Conservation (phyloP, 2,113 vertebrate species). For the Hylia prasina region DNA sequence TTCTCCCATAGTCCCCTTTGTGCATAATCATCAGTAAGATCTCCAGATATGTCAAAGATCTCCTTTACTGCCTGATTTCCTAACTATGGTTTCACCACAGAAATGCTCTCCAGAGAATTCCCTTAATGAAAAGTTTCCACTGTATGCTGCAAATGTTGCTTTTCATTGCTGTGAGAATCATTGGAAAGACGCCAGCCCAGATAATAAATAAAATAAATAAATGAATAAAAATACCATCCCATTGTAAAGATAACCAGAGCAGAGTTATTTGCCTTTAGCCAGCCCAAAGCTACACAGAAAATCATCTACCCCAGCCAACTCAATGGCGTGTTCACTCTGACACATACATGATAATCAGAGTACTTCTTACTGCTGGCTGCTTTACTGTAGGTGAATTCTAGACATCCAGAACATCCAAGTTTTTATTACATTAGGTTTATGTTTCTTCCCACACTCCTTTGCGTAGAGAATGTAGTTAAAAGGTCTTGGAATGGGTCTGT, state of each 20-base stretch:
- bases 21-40: neutral
- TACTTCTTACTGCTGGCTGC: neutral
- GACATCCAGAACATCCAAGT: neutral
- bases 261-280: neutral
- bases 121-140: neutral
- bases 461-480: neutral
- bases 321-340: rapidly evolving
- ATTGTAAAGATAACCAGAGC: neutral
- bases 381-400: neutral
- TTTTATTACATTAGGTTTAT: neutral
- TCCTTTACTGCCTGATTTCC: neutral
- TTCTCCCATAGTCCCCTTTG: neutral
- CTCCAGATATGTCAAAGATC: neutral
- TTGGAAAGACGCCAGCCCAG: neutral
- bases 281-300: neutral
- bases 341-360: neutral
- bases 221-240: neutral
- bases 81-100: neutral
- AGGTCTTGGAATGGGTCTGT: neutral
- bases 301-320: neutral
- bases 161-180: neutral
- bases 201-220: neutral
- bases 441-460: neutral
- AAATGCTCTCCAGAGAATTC: neutral
- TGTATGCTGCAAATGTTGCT: neutral